Evolutionary conservation across 30 jellyfish, hydroid and myxozoan species (phyloP), one percentile per base, ranked within the genome.

Genomic region (Aurelia aurita): DNA sequence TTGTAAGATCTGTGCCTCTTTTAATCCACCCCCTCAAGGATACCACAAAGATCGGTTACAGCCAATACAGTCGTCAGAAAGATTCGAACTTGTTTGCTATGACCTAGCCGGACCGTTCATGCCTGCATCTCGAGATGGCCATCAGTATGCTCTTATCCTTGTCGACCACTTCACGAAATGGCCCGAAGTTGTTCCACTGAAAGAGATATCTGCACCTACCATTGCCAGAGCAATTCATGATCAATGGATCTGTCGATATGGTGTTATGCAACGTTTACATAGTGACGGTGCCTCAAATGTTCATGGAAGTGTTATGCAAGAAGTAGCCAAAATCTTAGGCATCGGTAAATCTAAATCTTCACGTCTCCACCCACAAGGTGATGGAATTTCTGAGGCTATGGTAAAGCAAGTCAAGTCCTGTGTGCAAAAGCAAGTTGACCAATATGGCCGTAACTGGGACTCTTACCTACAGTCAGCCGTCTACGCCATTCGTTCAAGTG

Each of bases 251-350:
- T n/a, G n/a, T n/a, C n/a, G n/a, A n/a, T n/a, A n/a, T n/a, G n/a
- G n/a, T n/a, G n/a, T n/a, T n/a, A n/a, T n/a, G n/a, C n/a, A 53
- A 54, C 87, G 77, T 57, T 57, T 75, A 32, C 76, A 75, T 44
- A 75, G 28, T 75, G 76, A 54, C 57, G 74, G 87, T 55, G 64
- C 87, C 69, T 57, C 87, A n/a, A 54, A 75, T 75, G 87, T 59
- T 20, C 57, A 28, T 27, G 87, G 74, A 22, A 27, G 61, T 75
- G 69, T 75, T 26, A 75, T 75, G 76, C 74, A 75, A n/a, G 64
- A 75, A 27, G 74, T 75, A 7, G 57, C 46, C 31, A 27, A 59
- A n/a, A 10, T 75, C n/a, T n/a, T n/a, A n/a, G n/a, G n/a, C n/a
- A n/a, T n/a, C n/a, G n/a, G n/a, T n/a, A n/a, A n/a, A n/a, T 32